phyloP scores from a whole-genome alignment of 2,113 vertebrate species.

The Percopsis transmontana region DNA sequence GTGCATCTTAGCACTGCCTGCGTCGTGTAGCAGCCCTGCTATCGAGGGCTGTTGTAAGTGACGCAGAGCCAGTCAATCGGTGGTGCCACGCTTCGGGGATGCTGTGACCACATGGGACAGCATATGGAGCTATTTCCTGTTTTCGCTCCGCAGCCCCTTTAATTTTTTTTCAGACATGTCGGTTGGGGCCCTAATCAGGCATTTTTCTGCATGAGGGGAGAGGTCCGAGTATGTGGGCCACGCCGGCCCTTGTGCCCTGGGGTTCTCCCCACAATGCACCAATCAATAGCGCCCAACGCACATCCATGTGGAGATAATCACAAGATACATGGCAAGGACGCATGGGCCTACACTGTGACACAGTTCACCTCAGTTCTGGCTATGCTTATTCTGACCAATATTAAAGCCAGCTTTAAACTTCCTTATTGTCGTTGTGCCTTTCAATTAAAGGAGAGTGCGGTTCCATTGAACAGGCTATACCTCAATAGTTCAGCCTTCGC shows the following conservation, averaged over 20 bases:
- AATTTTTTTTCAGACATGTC: constrained; percentile 67
- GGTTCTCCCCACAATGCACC: constrained; percentile 47
- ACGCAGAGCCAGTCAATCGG: constrained; percentile 44
- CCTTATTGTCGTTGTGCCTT: constrained; percentile 62
- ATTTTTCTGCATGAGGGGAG: constrained; percentile 73
- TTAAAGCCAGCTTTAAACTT: constrained; percentile 44
- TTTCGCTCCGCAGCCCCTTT: constrained; percentile 32
- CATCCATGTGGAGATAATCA: background rate
- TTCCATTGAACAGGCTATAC: constrained; percentile 48
- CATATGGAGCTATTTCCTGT: constrained; percentile 67
- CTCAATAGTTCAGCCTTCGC: constrained; percentile 61
- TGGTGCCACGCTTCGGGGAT: constrained; percentile 44
- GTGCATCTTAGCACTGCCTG: constrained; percentile 16
- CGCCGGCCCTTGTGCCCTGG: constrained; percentile 57
- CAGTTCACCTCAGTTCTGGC: constrained; percentile 36
- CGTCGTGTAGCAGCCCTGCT: constrained; percentile 37
- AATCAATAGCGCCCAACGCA: constrained; percentile 54
- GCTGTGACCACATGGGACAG: constrained; percentile 59
- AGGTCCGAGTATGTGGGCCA: constrained; percentile 53
- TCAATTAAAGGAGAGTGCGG: constrained; percentile 66
- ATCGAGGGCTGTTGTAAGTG: constrained; percentile 45
- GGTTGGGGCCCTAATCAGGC: constrained; percentile 62
- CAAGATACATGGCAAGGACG: constrained; percentile 18
- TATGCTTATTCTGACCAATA: constrained; percentile 47
- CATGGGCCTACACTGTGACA: constrained; percentile 11